Percentiles rank a stretch among this genome's conserved stretches.
phyloP scores from a whole-genome alignment of 2,113 vertebrate genomes.

The Nothobranchius kuhntae region DNA sequence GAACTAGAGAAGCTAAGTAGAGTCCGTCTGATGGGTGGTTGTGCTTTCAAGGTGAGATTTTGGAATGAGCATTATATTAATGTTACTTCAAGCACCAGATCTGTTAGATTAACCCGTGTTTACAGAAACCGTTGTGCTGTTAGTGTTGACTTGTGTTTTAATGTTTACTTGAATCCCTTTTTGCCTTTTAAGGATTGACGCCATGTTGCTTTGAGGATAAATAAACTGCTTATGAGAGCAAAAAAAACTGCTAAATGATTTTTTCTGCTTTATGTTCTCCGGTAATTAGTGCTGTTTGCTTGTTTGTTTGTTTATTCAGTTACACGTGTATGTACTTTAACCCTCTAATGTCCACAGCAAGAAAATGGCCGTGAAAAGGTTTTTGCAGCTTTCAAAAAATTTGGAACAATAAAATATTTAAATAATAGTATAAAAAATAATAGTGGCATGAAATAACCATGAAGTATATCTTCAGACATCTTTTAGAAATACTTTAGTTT shows the following conservation, averaged over 20 bases:
- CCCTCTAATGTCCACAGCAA: too few species aligned
- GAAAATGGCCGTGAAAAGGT: too few species aligned
- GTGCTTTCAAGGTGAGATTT: slow-evolving; percentile 27
- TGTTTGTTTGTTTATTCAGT: too few species aligned
- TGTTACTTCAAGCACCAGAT: slow-evolving; percentile 34
- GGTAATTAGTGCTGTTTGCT: not conserved
- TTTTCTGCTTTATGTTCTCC: slow-evolving; percentile 15
- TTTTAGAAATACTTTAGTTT: too few species aligned
- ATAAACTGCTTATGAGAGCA: slow-evolving; percentile 33
- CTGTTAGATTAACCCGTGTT: slow-evolving; percentile 53
- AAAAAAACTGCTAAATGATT: slow-evolving; percentile 9
- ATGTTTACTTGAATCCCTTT: slow-evolving; percentile 48
- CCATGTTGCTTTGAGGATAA: slow-evolving; percentile 52
- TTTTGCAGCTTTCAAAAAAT: too few species aligned
- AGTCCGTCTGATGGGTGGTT: slow-evolving; percentile 17
- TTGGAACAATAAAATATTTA: too few species aligned
- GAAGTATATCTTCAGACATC: too few species aligned
- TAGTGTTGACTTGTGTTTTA: slow-evolving; percentile 28
- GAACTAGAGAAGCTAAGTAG: slow-evolving; percentile 19
- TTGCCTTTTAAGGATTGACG: slow-evolving; percentile 47
- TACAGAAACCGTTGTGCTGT: slow-evolving; percentile 51
- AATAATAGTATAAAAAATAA: too few species aligned
- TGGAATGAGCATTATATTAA: slow-evolving; percentile 28
- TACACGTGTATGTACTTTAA: too few species aligned
- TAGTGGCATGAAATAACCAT: too few species aligned